Base-by-base conservation (phyloP, 2,888 invertebrate species). In the Dioctria linearis region DNA sequence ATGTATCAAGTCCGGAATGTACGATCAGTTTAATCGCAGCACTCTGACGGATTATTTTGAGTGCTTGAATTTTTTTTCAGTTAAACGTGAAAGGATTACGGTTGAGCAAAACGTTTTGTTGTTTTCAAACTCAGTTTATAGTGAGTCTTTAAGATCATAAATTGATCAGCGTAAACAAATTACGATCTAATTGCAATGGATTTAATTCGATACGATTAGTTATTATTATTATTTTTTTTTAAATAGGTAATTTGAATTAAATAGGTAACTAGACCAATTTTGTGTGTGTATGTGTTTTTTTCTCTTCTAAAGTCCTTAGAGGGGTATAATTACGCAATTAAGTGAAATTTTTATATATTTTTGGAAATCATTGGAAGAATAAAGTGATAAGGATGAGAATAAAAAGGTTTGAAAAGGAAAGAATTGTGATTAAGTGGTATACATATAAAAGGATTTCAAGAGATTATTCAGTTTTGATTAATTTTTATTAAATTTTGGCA, bases 21-120 rank as follows among this genome's bases (percentile, higher is more conserved):
- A 46, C 80, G 79, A 81, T 83, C 83, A 83, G 83, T 83, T 81
- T 82, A 82, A 63, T 76, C 43, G 40, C 51, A 37, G 37, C 76
- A n/a, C 63, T 76, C 76, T 63, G 63, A 40, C 13, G 63, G 76
- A 46, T 76, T 9, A 76, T 49, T 61, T 76, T 61, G 37, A 37
- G n/a, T 49, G 51, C 76, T 63, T 37, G 37, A 63, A 37, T 39
- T 25, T 25, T 42, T 42, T n/a, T 6, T 46, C 5, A 69, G 51
- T 8, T 25, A 61, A 4, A 0, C 61, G 49, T 54, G 69, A 69
- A 69, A 69, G 69, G 69, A 69, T 69, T 69, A 51, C 39, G 37
- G 8, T 40, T 63, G 39, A n/a, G 65, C 65, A 25, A 25, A 25
- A 25, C 67, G 25, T 25, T 66, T 13, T 6, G 46, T 39, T 13